Percentiles rank a stretch among this genome's conserved stretches.
phyloP scores from a whole-genome alignment of 2,113 vertebrate species.

The Rhynchomys soricoides region DNA sequence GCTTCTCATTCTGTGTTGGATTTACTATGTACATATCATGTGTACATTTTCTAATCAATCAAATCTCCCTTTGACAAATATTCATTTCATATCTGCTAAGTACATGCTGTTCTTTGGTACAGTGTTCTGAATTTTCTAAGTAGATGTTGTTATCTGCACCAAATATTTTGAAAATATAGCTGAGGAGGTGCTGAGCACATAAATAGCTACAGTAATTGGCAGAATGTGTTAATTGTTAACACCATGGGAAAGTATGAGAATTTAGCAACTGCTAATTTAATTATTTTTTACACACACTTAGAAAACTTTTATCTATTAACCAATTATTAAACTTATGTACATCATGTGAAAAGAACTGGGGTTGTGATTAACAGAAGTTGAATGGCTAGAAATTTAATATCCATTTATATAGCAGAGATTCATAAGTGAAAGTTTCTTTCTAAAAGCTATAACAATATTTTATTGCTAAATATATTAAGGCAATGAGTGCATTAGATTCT shows the following conservation, averaged over 20 bases:
- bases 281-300: neutral
- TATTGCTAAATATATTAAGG: neutral
- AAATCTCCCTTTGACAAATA: neutral
- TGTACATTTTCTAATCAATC: neutral
- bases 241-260: conserved; percentile 30
- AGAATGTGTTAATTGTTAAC: conserved; percentile 28
- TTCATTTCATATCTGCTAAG: neutral
- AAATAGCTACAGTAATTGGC: neutral
- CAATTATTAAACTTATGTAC: neutral
- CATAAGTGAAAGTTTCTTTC: neutral
- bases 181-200: neutral
- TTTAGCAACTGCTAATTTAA: conserved; percentile 8
- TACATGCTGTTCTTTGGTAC: neutral
- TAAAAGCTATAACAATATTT: neutral
- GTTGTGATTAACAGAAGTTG: neutral
- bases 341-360: neutral
- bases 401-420: neutral
- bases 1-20: neutral
- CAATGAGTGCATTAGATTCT: neutral
- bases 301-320: conserved; percentile 8
- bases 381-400: neutral
- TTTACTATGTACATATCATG: neutral
- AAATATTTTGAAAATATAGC: conserved; percentile 14
- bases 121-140: neutral
- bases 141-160: neutral